A percentile compares a stretch with the other conserved stretches of the same genome.
Evolutionary conservation across 1,140 invertebrate genomes (phyloP).

Genomic region (Meloidogyne floridensis): DNA sequence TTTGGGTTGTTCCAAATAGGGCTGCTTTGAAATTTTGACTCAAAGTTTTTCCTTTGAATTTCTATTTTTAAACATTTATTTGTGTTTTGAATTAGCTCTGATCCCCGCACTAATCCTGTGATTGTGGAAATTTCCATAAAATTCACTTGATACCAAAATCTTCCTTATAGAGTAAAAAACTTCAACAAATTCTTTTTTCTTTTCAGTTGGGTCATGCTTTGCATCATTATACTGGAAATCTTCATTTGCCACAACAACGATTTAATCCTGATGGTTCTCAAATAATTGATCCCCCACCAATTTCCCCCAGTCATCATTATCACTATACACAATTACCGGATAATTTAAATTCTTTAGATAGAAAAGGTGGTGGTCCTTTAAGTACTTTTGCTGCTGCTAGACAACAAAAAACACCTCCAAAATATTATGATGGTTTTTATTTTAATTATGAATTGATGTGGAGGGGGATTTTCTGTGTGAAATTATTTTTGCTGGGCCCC

Average conservation of each 20-base stretch:
- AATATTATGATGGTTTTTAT: background rate
- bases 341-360: background rate
- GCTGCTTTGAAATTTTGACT: too few species aligned
- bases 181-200: too few species aligned
- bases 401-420: background rate
- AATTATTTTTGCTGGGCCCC: too few species aligned
- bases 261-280: background rate
- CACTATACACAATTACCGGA: background rate
- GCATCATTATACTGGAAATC: background rate
- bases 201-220: background rate
- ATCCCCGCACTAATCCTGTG: too few species aligned
- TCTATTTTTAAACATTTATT: too few species aligned
- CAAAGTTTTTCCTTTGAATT: too few species aligned
- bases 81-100: too few species aligned
- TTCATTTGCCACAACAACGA: background rate
- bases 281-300: background rate
- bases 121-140: too few species aligned
- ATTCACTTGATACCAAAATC: too few species aligned
- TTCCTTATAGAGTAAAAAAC: too few species aligned
- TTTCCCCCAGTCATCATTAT: background rate
- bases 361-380: background rate
- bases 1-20: too few species aligned
- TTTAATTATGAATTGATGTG: background rate
- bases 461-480: background rate
- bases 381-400: background rate